These are phyloP conservation scores for Prochilodus magdalenae DNA, from an alignment of 2,113 vertebrate species.

Conservation along the genomic window DNA sequence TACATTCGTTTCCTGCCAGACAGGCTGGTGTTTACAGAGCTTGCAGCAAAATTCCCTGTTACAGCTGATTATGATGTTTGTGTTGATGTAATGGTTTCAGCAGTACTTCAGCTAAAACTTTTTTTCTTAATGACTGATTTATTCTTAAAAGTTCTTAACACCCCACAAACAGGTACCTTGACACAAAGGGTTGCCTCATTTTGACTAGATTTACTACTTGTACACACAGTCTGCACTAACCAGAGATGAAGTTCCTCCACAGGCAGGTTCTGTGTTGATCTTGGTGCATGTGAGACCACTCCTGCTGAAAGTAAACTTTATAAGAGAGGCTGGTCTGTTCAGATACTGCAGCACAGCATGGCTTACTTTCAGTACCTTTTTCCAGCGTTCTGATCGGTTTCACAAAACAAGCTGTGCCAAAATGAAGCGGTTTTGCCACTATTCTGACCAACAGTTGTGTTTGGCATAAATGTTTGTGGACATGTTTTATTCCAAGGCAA, in stretches of 20 bases:
- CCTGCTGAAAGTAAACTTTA: neutral
- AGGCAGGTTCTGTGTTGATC: neutral
- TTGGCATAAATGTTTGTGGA: neutral
- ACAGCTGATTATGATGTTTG: neutral
- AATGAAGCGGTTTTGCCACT: too few species aligned
- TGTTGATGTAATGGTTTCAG: neutral
- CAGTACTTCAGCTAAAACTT: neutral
- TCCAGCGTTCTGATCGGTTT: neutral
- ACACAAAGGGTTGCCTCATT: too few species aligned
- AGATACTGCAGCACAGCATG: neutral
- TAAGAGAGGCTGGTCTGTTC: neutral
- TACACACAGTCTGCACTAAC: neutral
- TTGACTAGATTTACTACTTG: neutral
- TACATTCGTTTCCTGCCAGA: constrained; percentile 41
- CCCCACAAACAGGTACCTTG: too few species aligned
- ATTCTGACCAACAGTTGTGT: too few species aligned
- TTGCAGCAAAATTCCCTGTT: neutral
- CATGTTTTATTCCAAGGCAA: neutral
- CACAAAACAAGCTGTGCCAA: neutral
- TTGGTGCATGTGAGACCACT: neutral
- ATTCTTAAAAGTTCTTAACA: neutral
- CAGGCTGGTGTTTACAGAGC: neutral
- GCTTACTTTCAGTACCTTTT: neutral
- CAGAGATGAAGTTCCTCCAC: neutral
- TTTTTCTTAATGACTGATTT: neutral